phyloP scores from a whole-genome alignment of 2,113 vertebrate species.

The Meriones unguiculatus region DNA sequence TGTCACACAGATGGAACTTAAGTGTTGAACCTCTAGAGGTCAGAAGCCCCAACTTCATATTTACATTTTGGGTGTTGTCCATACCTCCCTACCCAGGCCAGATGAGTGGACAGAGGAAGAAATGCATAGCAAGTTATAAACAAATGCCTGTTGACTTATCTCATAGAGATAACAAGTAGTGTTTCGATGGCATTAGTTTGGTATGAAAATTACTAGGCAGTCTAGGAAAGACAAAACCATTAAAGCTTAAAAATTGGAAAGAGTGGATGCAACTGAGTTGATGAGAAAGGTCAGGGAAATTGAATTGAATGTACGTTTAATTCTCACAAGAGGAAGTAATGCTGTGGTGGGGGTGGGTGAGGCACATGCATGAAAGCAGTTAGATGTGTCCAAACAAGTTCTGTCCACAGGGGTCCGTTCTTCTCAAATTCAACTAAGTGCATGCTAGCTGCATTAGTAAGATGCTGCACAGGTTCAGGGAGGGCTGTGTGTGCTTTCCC shows the following conservation, averaged over 20 bases:
- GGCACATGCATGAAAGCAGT: background rate
- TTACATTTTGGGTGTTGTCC: background rate
- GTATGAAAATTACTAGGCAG: background rate
- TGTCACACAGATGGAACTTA: background rate
- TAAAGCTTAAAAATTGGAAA: conserved; percentile 25
- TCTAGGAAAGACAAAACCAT: background rate
- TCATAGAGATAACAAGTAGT: background rate
- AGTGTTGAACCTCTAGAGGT: background rate
- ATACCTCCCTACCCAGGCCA: background rate
- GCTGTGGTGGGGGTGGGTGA: background rate
- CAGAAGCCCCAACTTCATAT: background rate
- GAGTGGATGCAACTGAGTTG: background rate
- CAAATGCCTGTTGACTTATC: background rate
- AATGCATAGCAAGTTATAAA: background rate
- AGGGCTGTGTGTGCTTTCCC: background rate
- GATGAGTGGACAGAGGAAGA: background rate
- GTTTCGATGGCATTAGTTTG: background rate
- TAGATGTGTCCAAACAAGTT: background rate
- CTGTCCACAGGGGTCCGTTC: background rate
- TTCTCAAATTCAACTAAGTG: background rate
- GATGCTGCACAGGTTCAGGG: background rate
- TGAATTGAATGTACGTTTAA: conserved; percentile 30
- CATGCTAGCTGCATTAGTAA: background rate
- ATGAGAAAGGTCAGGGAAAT: background rate
- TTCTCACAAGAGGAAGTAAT: background rate